Evolutionary conservation across 2,797 vertebrate species (phyloP).

Genomic region (Gallinago nigripennis): DNA sequence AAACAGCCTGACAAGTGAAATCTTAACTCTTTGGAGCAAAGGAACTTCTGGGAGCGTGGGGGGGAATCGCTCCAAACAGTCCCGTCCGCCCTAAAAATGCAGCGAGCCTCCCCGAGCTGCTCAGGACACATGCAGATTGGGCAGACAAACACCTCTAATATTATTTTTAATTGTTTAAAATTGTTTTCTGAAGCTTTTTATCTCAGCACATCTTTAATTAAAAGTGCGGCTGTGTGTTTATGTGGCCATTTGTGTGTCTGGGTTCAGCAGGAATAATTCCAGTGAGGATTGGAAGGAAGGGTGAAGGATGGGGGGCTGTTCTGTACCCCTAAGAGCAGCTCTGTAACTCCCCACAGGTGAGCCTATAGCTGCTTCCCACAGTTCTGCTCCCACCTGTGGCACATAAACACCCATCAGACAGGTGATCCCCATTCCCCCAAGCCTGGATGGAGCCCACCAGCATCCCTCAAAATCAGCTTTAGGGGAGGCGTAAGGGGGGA

Average conservation of each 20-base stretch:
- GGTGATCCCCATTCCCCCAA: background rate
- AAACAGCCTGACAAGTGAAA: slow-evolving; percentile 57
- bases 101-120: background rate
- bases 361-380: background rate
- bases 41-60: background rate
- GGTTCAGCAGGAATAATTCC: background rate
- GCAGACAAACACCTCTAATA: background rate
- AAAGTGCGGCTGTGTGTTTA: background rate
- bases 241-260: slow-evolving; percentile 2
- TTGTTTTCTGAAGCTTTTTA: slow-evolving; percentile 52
- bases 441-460: background rate
- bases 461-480: accelerated
- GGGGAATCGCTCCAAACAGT: background rate
- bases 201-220: slow-evolving; percentile 48
- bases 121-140: background rate
- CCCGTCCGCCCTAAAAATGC: accelerated
- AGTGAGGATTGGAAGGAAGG: accelerated
- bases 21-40: slow-evolving; percentile 55
- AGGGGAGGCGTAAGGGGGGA: too few species aligned
- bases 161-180: slow-evolving; percentile 46
- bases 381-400: accelerated
- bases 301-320: accelerated
- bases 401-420: too few species aligned
- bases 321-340: background rate
- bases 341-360: accelerated